Evolutionary conservation across 2,888 invertebrate genomes (phyloP).

Genomic region (Dione vanillae): DNA sequence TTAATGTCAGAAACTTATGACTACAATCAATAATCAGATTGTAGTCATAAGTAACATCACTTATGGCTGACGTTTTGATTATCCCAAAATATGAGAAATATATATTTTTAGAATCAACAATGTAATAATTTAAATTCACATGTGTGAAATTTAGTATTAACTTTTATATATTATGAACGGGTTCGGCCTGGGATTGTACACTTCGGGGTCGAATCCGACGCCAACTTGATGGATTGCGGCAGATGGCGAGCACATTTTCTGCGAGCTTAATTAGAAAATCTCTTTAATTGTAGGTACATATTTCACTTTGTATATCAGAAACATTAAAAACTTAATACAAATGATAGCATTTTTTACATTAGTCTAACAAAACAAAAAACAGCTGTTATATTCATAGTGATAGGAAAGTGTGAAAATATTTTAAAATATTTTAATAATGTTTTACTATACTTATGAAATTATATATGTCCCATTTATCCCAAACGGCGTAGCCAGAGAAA

Average conservation of each 20-base stretch:
- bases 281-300: slow-evolving; percentile 37
- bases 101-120: neutral
- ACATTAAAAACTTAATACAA: too few relatives aligned
- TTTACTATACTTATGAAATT: too few relatives aligned
- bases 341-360: too few relatives aligned
- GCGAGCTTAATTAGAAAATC: slow-evolving; percentile 56
- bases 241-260: slow-evolving; percentile 48
- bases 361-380: too few relatives aligned
- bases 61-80: neutral
- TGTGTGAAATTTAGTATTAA: slow-evolving; percentile 54
- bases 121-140: slow-evolving; percentile 17
- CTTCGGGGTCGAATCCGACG: slow-evolving; percentile 45
- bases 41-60: too few relatives aligned
- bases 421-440: too few relatives aligned
- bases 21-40: too few relatives aligned
- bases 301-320: slow-evolving; percentile 23
- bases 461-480: too few relatives aligned
- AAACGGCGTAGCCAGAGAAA: too few relatives aligned
- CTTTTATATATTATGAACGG: slow-evolving; percentile 67
- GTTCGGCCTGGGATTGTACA: slow-evolving; percentile 51
- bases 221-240: slow-evolving; percentile 65
- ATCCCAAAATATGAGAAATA: neutral
- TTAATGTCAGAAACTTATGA: too few relatives aligned
- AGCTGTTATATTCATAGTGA: too few relatives aligned
- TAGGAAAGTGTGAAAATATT: too few relatives aligned